These are phyloP conservation scores for Pachliopta kotzebuea DNA, from an alignment of 2,888 invertebrate species.

Conservation along the genomic window DNA sequence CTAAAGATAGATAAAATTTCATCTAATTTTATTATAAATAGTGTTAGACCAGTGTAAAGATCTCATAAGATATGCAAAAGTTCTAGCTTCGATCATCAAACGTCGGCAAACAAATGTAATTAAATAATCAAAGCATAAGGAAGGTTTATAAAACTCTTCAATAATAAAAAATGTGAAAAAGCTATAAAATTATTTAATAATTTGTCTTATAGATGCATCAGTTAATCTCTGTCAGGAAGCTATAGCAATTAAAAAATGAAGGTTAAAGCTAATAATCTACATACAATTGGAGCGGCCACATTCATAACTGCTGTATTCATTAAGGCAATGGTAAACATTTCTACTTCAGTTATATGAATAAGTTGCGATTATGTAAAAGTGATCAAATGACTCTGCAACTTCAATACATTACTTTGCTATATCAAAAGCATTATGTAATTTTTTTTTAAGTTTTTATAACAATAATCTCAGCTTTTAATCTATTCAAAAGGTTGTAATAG, in stretches of 20 bases:
- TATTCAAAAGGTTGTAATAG: not conserved
- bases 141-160: not conserved
- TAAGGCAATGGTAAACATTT: conserved; percentile 9
- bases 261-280: conserved; percentile 9
- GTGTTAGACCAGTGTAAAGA: no score
- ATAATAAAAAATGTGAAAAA: not conserved
- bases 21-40: no score
- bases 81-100: not conserved
- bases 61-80: no score
- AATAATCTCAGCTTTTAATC: not conserved
- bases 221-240: not conserved
- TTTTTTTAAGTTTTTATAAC: not conserved
- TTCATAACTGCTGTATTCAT: conserved; percentile 30
- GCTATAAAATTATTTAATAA: not conserved
- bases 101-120: not conserved
- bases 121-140: not conserved
- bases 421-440: not conserved
- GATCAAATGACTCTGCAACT: conserved; percentile 1
- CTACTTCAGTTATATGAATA: conserved; percentile 1
- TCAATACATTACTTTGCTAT: not conserved
- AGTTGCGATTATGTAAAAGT: conserved; percentile 1
- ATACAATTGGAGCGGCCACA: conserved; percentile 22
- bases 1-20: no score
- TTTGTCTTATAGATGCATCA: not conserved
- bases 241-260: conserved; percentile 2